Conservation (phyloP, 2,113 vertebrate genomes). For the Monarcha castaneiventris region DNA sequence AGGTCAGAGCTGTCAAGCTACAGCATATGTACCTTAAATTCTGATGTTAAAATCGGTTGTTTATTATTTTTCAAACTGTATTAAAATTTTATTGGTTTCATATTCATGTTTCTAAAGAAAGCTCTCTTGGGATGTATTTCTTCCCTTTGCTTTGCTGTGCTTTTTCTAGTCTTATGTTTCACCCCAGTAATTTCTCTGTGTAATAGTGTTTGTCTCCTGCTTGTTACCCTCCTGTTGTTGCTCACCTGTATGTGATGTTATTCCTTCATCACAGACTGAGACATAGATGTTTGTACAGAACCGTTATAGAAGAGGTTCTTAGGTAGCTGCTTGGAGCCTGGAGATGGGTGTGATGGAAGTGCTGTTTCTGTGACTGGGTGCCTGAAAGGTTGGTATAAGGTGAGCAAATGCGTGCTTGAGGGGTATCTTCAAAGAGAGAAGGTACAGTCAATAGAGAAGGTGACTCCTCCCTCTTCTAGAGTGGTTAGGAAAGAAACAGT, state of each 20-base stretch:
- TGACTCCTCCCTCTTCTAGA: not conserved
- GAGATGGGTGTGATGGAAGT: not conserved
- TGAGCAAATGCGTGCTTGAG: not conserved
- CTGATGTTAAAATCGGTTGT: not conserved
- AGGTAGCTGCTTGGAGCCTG: not conserved
- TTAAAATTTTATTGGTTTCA: not conserved
- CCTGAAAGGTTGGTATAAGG: not conserved
- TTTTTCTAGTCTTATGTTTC: not conserved
- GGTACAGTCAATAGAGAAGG: not conserved
- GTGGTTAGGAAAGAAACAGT: not conserved
- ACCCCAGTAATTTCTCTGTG: not conserved
- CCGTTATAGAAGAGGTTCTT: not conserved
- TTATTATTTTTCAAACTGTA: not conserved
- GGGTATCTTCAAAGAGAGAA: not conserved
- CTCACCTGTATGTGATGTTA: not conserved
- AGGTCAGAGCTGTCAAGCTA: not conserved
- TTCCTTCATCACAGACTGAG: not conserved
- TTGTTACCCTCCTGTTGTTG: not conserved
- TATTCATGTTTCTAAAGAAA: not conserved
- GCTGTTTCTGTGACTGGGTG: not conserved
- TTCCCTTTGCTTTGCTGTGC: not conserved
- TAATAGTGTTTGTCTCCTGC: not conserved
- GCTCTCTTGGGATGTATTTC: not conserved
- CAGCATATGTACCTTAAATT: not conserved
- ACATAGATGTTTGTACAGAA: not conserved